Evolutionary conservation across 1,140 invertebrate genomes (phyloP), one percentile per base, ranked within the genome.

Genomic region (Sitobion miscanthi): DNA sequence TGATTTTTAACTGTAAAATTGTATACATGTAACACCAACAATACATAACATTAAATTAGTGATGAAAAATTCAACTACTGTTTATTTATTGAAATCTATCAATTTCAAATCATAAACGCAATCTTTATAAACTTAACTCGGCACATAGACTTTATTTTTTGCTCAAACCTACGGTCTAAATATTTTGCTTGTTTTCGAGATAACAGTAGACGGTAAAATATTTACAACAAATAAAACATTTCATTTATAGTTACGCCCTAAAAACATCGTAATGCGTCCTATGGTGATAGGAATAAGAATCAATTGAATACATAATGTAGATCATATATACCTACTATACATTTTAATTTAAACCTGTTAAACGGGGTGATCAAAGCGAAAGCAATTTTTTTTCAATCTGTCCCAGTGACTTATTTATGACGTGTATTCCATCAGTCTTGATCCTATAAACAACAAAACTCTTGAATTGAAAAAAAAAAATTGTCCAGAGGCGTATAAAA

Each of bases 391-490:
- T 69, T 69, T 77, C 45, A 45, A 42, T 86, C 38, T 86, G 23
- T 86, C 23, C 83, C 9, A 42, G 83, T 86, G 2, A 86, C 42
- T 86, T 86, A 86, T 42, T 42, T 42, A 86, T 86, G 38, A 86
- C 25, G 62, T 77, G 62, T 77, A 77, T 77, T 77, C 62, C 14
- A 77, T 77, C 62, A n/a, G 62, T 17, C n/a, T 35, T n/a, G n/a
- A 5, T 77, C 8, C n/a, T n/a, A 35, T 35, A 42, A 47, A 45
- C 21, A 45, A 86, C 38, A 42, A 42, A 3, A 85, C 83, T 25
- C 83, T 42, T 45, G 42, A 86, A 45, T 86, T 45, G 83, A 45
- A 86, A 86, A 85, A 85, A 85, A 85, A 42, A 86, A 42, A 45
- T 86, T 86, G 38, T 11, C 23, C 42, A 86, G 83, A 30, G 38